These are phyloP conservation scores for Diarsia dahlii DNA, from an alignment of 2,888 invertebrate species.

Conservation along the genomic window DNA sequence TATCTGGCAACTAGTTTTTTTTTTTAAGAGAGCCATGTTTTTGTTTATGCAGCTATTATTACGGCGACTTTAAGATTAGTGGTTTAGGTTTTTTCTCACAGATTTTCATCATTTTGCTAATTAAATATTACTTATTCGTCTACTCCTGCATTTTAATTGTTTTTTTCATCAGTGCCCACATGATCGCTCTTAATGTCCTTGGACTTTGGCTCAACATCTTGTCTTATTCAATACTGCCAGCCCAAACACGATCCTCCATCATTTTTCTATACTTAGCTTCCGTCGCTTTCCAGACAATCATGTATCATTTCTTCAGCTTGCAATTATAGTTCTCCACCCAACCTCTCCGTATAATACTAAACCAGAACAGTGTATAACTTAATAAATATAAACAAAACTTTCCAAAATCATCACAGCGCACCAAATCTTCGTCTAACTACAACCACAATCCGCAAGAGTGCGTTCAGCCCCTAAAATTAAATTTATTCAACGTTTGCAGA, in stretches of 20 bases:
- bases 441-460: constrained; percentile 50
- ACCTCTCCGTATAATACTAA: neutral
- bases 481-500: constrained; percentile 76
- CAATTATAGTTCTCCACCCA: neutral
- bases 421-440: constrained; percentile 45
- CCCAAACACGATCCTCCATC: rapidly evolving
- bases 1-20: constrained; percentile 31
- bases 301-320: too few species aligned
- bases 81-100: neutral
- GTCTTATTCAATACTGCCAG: neutral
- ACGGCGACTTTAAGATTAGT: neutral
- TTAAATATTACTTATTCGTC: too few species aligned
- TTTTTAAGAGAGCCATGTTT: constrained; percentile 13
- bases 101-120: neutral
- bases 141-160: too few species aligned
- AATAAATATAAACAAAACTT: constrained; percentile 27
- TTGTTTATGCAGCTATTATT: constrained; percentile 1
- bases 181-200: too few species aligned
- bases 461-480: constrained; percentile 56
- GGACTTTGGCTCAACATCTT: too few species aligned
- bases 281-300: neutral
- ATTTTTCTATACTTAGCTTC: neutral
- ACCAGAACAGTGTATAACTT: neutral
- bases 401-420: constrained; percentile 27
- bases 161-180: too few species aligned